A percentile compares a stretch with the other conserved stretches of the same genome.
phyloP scores from a whole-genome alignment of 2,888 invertebrate species.

The Pristionchus mayeri region DNA sequence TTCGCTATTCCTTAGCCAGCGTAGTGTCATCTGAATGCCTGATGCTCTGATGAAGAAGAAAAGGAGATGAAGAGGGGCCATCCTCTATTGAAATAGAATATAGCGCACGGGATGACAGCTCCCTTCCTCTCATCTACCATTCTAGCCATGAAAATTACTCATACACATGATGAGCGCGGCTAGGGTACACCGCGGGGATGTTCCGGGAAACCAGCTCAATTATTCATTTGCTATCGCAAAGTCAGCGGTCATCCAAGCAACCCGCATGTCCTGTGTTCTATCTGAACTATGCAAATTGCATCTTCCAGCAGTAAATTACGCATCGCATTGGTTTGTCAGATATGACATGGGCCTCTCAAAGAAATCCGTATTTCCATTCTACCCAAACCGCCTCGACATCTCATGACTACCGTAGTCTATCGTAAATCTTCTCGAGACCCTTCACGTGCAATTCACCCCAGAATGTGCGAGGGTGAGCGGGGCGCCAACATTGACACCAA shows the following conservation, averaged over 20 bases:
- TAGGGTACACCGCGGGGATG: not conserved
- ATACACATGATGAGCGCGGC: no score
- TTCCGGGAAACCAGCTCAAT: not conserved
- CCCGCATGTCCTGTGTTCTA: not conserved
- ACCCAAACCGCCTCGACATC: no score
- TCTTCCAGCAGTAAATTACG: not conserved
- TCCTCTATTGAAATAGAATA: conserved; percentile 9
- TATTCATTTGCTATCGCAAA: no score
- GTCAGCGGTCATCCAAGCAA: not conserved
- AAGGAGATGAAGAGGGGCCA: not conserved
- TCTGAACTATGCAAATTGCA: not conserved
- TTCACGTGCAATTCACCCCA: not conserved
- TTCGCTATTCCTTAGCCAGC: not conserved
- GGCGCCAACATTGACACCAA: not conserved
- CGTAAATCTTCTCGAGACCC: not conserved
- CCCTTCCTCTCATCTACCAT: not conserved
- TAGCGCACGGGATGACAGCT: conserved; percentile 1
- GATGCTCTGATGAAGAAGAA: no score
- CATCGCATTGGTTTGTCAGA: no score
- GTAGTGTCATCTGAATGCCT: not conserved
- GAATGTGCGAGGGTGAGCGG: not conserved
- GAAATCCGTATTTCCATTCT: no score
- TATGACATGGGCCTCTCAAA: no score
- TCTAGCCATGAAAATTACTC: not conserved
- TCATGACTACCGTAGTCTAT: no score